Conservation (phyloP, 2,888 invertebrate species). For the Electrophaes corylata region DNA sequence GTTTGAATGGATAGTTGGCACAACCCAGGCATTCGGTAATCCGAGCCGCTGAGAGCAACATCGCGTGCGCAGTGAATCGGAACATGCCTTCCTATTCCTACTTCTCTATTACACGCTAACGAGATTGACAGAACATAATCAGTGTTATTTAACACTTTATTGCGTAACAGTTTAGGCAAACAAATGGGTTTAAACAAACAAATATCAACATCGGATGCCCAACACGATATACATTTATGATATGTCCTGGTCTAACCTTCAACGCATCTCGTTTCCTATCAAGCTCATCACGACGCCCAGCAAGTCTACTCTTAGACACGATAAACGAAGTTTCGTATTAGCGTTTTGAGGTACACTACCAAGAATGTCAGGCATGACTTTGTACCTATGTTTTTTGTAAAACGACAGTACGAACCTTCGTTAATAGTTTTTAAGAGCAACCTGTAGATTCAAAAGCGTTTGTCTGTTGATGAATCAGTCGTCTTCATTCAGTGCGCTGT, state of each 20-base stretch:
- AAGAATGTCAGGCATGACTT: no score
- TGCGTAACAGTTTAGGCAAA: conserved; percentile 40
- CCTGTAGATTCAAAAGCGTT: no score
- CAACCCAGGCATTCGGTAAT: conserved; percentile 54
- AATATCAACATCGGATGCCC: background rate
- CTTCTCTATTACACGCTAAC: conserved; percentile 76
- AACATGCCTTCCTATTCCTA: conserved; percentile 75
- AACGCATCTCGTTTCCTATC: no score
- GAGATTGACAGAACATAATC: conserved; percentile 68
- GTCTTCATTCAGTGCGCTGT: no score
- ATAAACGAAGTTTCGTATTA: no score
- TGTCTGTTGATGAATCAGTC: background rate
- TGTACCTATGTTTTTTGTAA: no score
- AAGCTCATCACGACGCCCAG: no score
- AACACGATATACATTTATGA: background rate
- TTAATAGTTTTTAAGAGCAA: no score
- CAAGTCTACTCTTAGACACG: no score
- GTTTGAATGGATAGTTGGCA: conserved; percentile 31
- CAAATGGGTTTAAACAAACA: background rate
- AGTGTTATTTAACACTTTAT: conserved; percentile 59
- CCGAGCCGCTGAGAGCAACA: conserved; percentile 74
- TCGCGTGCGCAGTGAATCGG: conserved; percentile 68
- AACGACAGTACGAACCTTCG: no score
- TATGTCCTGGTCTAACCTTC: no score
- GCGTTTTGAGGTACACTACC: no score